phyloP scores from a whole-genome alignment of 2,888 invertebrate genomes.

The Hypomecis punctinalis region DNA sequence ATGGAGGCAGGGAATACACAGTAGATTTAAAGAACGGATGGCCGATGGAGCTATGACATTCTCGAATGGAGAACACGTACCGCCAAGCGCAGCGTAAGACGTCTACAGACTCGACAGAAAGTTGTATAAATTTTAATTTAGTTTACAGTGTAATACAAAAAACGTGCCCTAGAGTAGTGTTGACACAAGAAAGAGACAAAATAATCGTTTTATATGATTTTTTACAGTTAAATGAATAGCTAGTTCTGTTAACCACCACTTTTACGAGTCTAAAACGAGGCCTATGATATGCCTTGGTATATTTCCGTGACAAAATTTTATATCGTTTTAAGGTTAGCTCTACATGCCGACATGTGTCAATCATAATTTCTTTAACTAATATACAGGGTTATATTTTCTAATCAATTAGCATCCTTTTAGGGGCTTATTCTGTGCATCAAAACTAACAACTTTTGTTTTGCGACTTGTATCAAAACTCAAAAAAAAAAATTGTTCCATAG shows the following conservation, averaged over 20 bases:
- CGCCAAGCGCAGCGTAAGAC: background rate
- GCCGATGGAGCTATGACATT: background rate
- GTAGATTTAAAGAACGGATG: no score
- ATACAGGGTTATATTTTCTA: no score
- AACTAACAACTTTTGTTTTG: no score
- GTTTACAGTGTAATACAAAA: no score
- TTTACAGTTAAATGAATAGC: constrained; percentile 7
- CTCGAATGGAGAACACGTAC: background rate
- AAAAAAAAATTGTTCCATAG: no score
- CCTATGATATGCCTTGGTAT: background rate
- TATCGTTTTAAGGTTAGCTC: constrained; percentile 1
- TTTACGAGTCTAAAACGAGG: constrained; percentile 1
- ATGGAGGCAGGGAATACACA: no score
- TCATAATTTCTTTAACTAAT: no score
- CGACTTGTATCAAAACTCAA: no score
- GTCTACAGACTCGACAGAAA: background rate
- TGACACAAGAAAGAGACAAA: constrained; percentile 3
- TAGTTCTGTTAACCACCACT: constrained; percentile 6
- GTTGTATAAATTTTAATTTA: background rate
- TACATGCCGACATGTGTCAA: background rate
- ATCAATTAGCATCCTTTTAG: no score
- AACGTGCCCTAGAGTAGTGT: background rate
- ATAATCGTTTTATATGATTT: background rate
- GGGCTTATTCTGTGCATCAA: no score
- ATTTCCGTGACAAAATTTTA: constrained; percentile 6